These are phyloP conservation scores for Mallotus villosus DNA, from an alignment of 2,797 vertebrate genomes.

Conservation along the genomic window DNA sequence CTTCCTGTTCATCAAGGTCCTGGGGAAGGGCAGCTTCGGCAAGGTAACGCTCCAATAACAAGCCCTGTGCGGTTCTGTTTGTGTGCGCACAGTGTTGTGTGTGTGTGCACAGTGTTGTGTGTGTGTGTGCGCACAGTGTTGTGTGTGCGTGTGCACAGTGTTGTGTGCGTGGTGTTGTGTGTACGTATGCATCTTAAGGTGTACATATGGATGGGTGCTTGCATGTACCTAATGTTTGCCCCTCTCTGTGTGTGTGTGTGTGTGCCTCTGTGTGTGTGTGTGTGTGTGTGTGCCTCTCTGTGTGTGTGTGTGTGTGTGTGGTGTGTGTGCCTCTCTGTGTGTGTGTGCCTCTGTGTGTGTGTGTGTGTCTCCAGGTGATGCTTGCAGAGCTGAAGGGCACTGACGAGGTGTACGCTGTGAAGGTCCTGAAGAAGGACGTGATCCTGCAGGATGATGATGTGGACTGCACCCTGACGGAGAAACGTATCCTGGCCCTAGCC, in stretches of 20 bases:
- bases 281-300: neutral
- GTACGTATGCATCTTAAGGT: neutral
- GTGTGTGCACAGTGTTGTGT: too few species aligned
- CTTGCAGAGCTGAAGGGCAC: constrained; percentile 91
- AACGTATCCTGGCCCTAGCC: constrained; percentile 91
- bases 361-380: constrained; percentile 83
- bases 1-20: constrained; percentile 95
- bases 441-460: constrained; percentile 97
- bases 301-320: neutral
- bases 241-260: neutral
- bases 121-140: neutral
- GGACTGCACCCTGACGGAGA: constrained; percentile 96
- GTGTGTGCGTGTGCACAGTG: neutral
- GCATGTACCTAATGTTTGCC: neutral
- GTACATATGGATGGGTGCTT: too few species aligned
- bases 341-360: neutral
- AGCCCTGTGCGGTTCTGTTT: constrained; percentile 24
- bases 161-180: neutral
- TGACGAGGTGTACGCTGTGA: constrained; percentile 94
- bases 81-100: neutral
- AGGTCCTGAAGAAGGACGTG: constrained; percentile 95
- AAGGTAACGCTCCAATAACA: constrained; percentile 87
- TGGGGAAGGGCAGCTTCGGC: constrained; percentile 97
- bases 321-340: neutral
- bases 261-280: neutral